These are phyloP conservation scores for Coelopa frigida DNA, from an alignment of 1,140 invertebrate genomes.

Conservation along the genomic window DNA sequence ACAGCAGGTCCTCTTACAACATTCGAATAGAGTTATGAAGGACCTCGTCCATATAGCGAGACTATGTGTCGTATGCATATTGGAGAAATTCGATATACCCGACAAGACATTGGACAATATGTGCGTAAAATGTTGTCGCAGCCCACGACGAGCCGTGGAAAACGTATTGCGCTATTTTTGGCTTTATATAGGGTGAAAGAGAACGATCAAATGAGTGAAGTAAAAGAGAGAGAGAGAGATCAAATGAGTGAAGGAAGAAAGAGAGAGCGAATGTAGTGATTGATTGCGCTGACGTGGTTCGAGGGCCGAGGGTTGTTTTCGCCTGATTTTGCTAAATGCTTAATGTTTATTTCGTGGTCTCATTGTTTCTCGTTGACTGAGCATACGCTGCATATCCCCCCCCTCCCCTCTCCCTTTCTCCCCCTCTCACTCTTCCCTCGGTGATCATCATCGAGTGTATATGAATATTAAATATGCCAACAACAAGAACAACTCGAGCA, in stretches of 20 bases:
- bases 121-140: constrained; percentile 15
- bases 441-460: constrained; percentile 14
- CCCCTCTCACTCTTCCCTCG: constrained; percentile 8
- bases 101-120: constrained; percentile 11
- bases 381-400: constrained; percentile 40
- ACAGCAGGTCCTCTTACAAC: not conserved
- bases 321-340: not conserved
- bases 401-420: not conserved
- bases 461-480: constrained; percentile 23
- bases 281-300: too few species aligned
- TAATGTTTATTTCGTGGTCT: constrained; percentile 40
- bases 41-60: too few species aligned
- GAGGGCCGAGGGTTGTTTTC: constrained; percentile 20
- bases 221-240: too few species aligned
- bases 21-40: constrained; percentile 10
- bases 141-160: too few species aligned
- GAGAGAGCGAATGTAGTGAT: too few species aligned
- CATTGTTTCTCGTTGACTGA: constrained; percentile 41
- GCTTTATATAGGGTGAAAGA: too few species aligned
- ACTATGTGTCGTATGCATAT: too few species aligned
- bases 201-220: too few species aligned
- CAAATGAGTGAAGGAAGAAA: too few species aligned
- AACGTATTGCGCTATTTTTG: constrained; percentile 43
- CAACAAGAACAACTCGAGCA: not conserved
- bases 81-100: too few species aligned